Percentiles rank a stretch among this genome's conserved stretches.
These are phyloP conservation scores for Plusia festucae DNA, from an alignment of 2,888 invertebrate species.

Conservation along the genomic window DNA sequence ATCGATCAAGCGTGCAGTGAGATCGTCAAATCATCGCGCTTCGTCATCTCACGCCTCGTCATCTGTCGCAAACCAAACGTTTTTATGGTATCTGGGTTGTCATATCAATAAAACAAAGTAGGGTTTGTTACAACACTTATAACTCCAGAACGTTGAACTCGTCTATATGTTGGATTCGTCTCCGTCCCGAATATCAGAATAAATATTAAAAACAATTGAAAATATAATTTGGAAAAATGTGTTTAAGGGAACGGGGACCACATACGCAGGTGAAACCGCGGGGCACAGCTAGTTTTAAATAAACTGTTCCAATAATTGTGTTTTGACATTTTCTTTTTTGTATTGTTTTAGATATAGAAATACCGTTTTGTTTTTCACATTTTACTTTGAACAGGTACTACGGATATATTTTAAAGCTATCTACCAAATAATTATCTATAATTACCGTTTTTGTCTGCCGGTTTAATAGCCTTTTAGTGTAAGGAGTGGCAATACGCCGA, in stretches of 20 bases:
- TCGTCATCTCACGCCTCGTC: constrained; percentile 63
- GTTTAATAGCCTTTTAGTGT: constrained; percentile 19
- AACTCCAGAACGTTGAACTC: too few relatives aligned
- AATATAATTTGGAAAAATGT: too few relatives aligned
- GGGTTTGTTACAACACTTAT: too few relatives aligned
- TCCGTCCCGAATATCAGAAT: too few relatives aligned
- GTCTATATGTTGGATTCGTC: too few relatives aligned
- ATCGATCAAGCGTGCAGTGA: constrained; percentile 64
- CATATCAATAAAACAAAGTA: too few relatives aligned
- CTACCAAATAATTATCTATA: constrained; percentile 7
- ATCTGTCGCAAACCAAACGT: constrained; percentile 70
- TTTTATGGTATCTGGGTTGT: constrained; percentile 36
- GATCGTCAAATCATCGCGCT: constrained; percentile 75
- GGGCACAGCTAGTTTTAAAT: too few relatives aligned
- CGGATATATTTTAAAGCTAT: background rate
- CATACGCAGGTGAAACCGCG: too few relatives aligned
- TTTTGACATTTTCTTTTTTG: background rate
- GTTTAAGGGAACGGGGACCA: too few relatives aligned
- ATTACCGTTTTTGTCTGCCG: constrained; percentile 5
- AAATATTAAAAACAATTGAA: too few relatives aligned
- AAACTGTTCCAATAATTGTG: constrained; percentile 16
- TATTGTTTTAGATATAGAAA: too few relatives aligned
- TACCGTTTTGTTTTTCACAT: background rate
- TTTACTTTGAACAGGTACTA: background rate
- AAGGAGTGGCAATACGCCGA: constrained; percentile 11